Evolutionary conservation across 2,797 vertebrate genomes (phyloP).

Genomic region (Bradypodion pumilum): DNA sequence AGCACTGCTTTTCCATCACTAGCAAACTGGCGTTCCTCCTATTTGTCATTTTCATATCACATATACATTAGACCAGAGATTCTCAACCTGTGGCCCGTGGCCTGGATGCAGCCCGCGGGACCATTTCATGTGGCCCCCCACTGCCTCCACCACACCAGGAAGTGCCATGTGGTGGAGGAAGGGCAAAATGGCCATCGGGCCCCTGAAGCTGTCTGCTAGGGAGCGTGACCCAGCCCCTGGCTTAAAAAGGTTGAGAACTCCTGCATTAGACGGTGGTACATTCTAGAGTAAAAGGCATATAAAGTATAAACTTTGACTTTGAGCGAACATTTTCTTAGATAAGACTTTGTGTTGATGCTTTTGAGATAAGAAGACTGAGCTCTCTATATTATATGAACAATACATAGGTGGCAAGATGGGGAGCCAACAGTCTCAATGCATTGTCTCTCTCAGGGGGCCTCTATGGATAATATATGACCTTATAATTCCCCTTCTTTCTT

Average conservation of each 20-base stretch:
- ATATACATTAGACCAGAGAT: too few species aligned
- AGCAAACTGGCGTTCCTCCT: not conserved
- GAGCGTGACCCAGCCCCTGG: too few species aligned
- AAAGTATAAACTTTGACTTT: too few species aligned
- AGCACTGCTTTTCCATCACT: not conserved
- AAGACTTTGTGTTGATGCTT: not conserved
- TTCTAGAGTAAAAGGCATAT: not conserved
- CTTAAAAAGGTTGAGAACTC: too few species aligned
- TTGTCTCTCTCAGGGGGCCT: not conserved
- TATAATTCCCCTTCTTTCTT: not conserved
- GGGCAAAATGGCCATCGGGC: too few species aligned
- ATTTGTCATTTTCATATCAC: not conserved
- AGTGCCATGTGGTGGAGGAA: too few species aligned
- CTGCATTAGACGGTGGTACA: not conserved
- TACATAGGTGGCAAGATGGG: not conserved
- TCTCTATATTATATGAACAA: not conserved
- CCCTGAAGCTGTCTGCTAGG: too few species aligned
- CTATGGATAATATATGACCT: not conserved
- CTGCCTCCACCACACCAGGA: too few species aligned
- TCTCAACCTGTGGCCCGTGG: too few species aligned
- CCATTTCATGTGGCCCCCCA: too few species aligned
- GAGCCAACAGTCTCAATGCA: not conserved
- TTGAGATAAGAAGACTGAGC: not conserved
- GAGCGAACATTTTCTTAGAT: too few species aligned
- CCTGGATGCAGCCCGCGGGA: too few species aligned